These are phyloP conservation scores for Hirtodrosophila alboralis DNA, from an alignment of 2,888 invertebrate species.

Conservation along the genomic window DNA sequence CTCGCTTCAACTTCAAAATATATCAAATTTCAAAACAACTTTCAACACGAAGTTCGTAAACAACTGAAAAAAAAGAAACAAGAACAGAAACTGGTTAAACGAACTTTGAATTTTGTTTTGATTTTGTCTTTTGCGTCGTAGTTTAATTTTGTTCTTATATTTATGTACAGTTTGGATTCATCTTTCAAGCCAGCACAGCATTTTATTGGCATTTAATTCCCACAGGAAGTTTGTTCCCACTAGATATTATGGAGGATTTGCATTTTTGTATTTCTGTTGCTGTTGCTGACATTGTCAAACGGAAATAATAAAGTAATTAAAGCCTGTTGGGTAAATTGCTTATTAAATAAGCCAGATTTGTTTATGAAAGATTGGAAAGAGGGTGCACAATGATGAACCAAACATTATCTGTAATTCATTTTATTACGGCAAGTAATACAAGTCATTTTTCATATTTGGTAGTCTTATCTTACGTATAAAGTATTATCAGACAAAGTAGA, in stretches of 20 bases:
- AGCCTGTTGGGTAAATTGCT: constrained; percentile 62
- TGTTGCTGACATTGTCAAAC: constrained; percentile 46
- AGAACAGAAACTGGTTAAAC: constrained; percentile 45
- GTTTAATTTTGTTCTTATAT: constrained; percentile 23
- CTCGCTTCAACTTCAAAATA: constrained; percentile 13
- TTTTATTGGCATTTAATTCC: constrained; percentile 23
- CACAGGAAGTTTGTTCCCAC: constrained; percentile 33
- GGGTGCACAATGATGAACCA: too few relatives aligned
- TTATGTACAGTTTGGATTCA: background rate
- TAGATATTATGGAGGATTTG: constrained; percentile 12
- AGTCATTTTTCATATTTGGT: too few relatives aligned
- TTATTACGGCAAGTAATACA: too few relatives aligned
- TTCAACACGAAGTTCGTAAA: constrained; percentile 35
- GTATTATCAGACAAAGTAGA: too few relatives aligned
- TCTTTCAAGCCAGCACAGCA: constrained; percentile 50
- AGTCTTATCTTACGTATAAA: too few relatives aligned
- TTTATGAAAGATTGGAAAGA: constrained; percentile 2
- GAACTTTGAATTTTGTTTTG: constrained; percentile 57
- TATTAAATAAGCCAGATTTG: constrained; percentile 7
- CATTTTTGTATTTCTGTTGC: constrained; percentile 17
- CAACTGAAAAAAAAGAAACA: constrained; percentile 14
- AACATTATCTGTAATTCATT: too few relatives aligned
- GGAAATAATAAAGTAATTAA: constrained; percentile 56
- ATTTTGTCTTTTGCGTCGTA: constrained; percentile 56
- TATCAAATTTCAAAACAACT: constrained; percentile 64